Evolutionary conservation across 1,140 invertebrate species (phyloP), one percentile per base, ranked within the genome.

Genomic region (Nephila pilipes): DNA sequence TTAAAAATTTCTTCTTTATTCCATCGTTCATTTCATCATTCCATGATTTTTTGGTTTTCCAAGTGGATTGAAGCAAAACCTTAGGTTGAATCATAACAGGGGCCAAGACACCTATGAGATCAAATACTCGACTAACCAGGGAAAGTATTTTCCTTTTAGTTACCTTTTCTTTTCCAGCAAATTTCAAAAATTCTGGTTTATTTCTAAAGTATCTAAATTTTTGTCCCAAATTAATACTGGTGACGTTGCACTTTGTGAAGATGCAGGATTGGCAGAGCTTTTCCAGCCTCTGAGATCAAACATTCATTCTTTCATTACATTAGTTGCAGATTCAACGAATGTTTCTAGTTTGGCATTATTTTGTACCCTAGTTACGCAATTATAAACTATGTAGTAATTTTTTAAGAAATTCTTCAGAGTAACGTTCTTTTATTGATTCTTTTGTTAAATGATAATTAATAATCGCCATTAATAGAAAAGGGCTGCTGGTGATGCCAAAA

Each of bases 391-490:
- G 16, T 57, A 10, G 38, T 5, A 83, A 46, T 25, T 81, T 63
- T 90, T 60, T n/a, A 20, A 90, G 2, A 10, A 87, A 46, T 65
- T 87, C 85, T 65, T 79, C 25, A 32, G 8, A 79, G 18, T 63
- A 87, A 8, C n/a, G 54, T 1, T 85, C 46, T 22, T 55, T 85
- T 25, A n/a, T 32, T 79, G 8, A 18, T 22, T 22, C n/a, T 20
- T 55, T 85, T 58, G 29, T n/a, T n/a, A 87, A 87, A 25, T 81
- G 85, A 3, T 87, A 25, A 46, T 87, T 65, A 54, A 87, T 87
- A 14, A 87, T 32, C 1, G 20, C 85, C n/a, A 32, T 54, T 18
- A 87, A 46, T 18, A 87, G 32, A 87, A 87, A 87, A 29, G 58
- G 85, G 10, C 85, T 87, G 14, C 58, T 65, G 58, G 58, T 65